Evolutionary conservation across 2,113 vertebrate genomes (phyloP).

Genomic region (Notothenia coriiceps): DNA sequence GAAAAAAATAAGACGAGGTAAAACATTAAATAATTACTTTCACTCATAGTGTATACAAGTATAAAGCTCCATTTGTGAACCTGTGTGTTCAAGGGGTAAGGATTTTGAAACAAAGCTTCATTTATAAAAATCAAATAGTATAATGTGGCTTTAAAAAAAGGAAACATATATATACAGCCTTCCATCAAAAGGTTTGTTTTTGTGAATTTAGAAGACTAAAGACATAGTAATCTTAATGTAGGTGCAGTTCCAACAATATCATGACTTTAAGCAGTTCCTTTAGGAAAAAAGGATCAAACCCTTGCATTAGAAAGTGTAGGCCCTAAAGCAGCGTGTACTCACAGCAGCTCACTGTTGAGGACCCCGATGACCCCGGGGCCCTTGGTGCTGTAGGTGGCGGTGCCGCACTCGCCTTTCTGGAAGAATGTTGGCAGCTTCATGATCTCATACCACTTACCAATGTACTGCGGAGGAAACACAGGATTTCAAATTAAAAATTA

Average conservation of each 20-base stretch:
- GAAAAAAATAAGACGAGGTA: not conserved
- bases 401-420: constrained; percentile 86
- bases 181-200: not conserved
- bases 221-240: not conserved
- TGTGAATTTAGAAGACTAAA: not conserved
- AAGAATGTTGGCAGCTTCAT: constrained; percentile 85
- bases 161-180: not conserved
- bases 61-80: constrained; percentile 4
- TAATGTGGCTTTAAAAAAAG: not conserved
- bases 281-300: not conserved
- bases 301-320: not conserved
- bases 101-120: not conserved
- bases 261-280: not conserved
- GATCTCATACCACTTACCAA: constrained; percentile 90
- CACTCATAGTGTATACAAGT: not conserved
- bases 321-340: constrained; percentile 38
- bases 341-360: constrained; percentile 85
- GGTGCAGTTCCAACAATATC: not conserved
- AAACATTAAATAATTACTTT: not conserved
- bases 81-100: too few species aligned
- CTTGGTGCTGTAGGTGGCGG: constrained; percentile 83
- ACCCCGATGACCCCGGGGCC: constrained; percentile 86
- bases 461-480: constrained; percentile 80
- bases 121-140: not conserved
- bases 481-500: not conserved